Evolutionary conservation across 2,888 invertebrate species (phyloP).

Genomic region (Lucinisca nassula): DNA sequence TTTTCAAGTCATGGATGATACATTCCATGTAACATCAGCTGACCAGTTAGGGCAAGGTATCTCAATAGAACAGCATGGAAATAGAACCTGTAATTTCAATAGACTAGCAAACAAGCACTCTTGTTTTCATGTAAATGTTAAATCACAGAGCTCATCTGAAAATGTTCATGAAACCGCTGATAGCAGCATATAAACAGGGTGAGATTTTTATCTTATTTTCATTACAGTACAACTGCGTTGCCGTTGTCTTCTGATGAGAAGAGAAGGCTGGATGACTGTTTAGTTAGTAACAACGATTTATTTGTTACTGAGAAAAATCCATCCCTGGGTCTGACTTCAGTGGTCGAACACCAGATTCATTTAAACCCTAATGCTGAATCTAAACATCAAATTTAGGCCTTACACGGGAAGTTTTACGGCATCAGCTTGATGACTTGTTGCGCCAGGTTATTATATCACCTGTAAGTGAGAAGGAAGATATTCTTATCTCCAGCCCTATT

Average conservation of each 20-base stretch:
- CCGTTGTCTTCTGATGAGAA: not conserved
- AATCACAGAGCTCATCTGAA: not conserved
- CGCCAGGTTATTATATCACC: slow-evolving; percentile 31
- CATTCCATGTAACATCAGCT: no score
- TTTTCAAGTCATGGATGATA: not conserved
- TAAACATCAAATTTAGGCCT: slow-evolving; percentile 37
- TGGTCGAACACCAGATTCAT: slow-evolving; percentile 43
- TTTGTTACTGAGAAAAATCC: slow-evolving; percentile 38
- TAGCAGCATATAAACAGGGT: not conserved
- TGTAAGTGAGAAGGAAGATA: slow-evolving; percentile 33
- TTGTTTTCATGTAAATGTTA: not conserved
- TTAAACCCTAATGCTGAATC: slow-evolving; percentile 28
- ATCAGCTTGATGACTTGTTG: slow-evolving; percentile 38
- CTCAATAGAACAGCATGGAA: not conserved
- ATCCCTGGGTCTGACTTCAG: slow-evolving; percentile 9
- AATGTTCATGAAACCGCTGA: not conserved
- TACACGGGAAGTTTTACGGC: slow-evolving; percentile 38
- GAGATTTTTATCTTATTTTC: not conserved
- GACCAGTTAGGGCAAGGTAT: no score
- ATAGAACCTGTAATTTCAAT: no score
- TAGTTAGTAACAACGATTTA: no score
- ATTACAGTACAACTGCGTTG: not conserved
- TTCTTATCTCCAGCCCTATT: slow-evolving; percentile 45
- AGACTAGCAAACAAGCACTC: not conserved
- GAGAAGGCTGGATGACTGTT: no score